Percentiles rank a stretch among this genome's conserved stretches.
These are phyloP conservation scores for Cydia amplana DNA, from an alignment of 1,140 invertebrate species.

Conservation along the genomic window DNA sequence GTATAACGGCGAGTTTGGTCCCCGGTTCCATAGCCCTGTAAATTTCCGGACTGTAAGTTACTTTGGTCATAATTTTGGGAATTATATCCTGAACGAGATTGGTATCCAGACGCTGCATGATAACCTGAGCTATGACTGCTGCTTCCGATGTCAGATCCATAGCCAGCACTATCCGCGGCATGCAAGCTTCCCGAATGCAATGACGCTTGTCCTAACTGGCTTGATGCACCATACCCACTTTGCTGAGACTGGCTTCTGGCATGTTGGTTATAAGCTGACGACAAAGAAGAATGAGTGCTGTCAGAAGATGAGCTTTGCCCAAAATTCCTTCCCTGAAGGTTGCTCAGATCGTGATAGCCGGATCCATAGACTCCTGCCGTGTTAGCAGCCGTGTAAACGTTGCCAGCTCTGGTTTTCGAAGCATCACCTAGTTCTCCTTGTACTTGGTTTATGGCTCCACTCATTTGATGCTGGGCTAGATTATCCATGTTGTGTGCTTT, in stretches of 20 bases:
- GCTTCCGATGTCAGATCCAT: not conserved
- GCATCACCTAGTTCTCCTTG: slow-evolving; percentile 71
- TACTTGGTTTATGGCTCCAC: slow-evolving; percentile 62
- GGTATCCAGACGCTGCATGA: slow-evolving; percentile 46
- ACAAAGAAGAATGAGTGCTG: slow-evolving; percentile 46
- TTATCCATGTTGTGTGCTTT: slow-evolving; percentile 76
- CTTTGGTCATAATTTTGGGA: slow-evolving; percentile 38
- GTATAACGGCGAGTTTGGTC: slow-evolving; percentile 43
- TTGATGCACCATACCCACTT: slow-evolving; percentile 42
- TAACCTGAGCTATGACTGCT: not conserved
- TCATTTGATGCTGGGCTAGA: slow-evolving; percentile 73
- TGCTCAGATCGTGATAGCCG: slow-evolving; percentile 61
- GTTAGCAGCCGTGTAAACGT: slow-evolving; percentile 68
- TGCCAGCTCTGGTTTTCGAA: slow-evolving; percentile 60
- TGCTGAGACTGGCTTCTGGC: slow-evolving; percentile 42
- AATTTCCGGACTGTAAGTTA: slow-evolving; percentile 40
- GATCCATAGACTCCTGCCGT: slow-evolving; percentile 68
- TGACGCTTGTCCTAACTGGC: slow-evolving; percentile 40
- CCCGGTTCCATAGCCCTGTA: slow-evolving; percentile 42
- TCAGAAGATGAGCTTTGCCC: slow-evolving; percentile 49
- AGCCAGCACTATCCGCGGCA: slow-evolving; percentile 39
- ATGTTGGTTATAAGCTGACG: slow-evolving; percentile 25
- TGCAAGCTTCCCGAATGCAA: slow-evolving; percentile 47
- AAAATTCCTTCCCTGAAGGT: slow-evolving; percentile 66
- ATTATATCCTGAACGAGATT: slow-evolving; percentile 49